Evolutionary conservation across 2,797 vertebrate species (phyloP), one percentile per base, ranked within the genome.

Genomic region (Hirundo rustica): DNA sequence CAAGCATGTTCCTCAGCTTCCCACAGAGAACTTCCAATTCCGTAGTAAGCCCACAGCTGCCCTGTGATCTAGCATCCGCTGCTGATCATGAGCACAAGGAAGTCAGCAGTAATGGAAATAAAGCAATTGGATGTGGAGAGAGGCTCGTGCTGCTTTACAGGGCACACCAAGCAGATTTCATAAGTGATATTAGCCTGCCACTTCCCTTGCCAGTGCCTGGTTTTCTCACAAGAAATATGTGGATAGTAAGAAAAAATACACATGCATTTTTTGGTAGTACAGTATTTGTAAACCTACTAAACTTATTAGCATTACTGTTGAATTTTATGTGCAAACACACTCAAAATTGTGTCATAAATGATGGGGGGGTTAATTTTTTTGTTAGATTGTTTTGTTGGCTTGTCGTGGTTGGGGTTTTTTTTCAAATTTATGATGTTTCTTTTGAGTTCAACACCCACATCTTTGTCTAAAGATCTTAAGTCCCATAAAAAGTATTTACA

Each of bases 401-500:
- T 30, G 11, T 53, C n/a, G 13, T 25, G 30, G 18, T 26, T 66
- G 11, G n/a, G 3, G n/a, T 0, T 4, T 54, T 62, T 54, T 23
- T 62, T 47, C 13, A 44, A 60, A 65, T 72, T 68, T 76, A 22
- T 2, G 1, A 72, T 19, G 5, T 73, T 81, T 73, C 19, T 23
- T 60, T 85, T 55, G 54, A 36, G 67, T 79, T 19, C 13, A 7
- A 22, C 4, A 8, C n/a, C 23, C 6, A 7, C 10, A 72, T 73
- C n/a, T 88, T 90, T 62, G 32, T 79, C 68, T 83, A 12, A 91
- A 91, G 40, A 70, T 70, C 26, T 85, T 61, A 76, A 93, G 36
- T 44, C n/a, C 80, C 82, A 18, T 54, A 42, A 88, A 89, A 44
- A 48, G 9, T 84, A 84, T 89, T 84, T 90, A 38, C 40, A 13